phyloP scores from a whole-genome alignment of 2,113 vertebrate genomes.

The Neogobius melanostomus region DNA sequence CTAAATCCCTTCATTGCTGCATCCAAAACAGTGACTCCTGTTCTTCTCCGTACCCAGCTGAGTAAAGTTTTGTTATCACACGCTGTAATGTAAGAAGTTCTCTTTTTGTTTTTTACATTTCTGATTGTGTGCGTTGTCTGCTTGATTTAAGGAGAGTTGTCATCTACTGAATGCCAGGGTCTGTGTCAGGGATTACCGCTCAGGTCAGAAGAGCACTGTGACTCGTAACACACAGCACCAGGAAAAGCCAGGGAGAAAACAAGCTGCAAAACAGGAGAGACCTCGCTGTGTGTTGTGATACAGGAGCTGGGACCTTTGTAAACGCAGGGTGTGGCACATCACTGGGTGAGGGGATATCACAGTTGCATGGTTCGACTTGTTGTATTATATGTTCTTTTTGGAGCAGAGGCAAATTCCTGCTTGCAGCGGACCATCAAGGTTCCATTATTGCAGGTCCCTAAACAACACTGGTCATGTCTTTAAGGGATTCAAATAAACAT shows the following conservation, averaged over 20 bases:
- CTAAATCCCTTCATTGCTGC: constrained; percentile 29
- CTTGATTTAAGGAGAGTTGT: constrained; percentile 26
- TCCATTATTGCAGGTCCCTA: constrained; percentile 20
- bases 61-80: constrained; percentile 21
- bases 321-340: constrained; percentile 60
- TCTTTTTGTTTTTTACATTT: background rate
- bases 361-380: constrained; percentile 25
- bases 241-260: constrained; percentile 30
- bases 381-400: constrained; percentile 23
- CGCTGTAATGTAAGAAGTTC: no score
- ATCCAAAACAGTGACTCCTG: constrained; percentile 39
- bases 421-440: constrained; percentile 65
- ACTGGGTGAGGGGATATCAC: constrained; percentile 48
- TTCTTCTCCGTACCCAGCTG: constrained; percentile 43
- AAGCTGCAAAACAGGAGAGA: constrained; percentile 57
- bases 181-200: constrained; percentile 65
- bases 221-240: constrained; percentile 30
- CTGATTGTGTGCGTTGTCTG: background rate
- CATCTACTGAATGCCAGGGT: constrained; percentile 58
- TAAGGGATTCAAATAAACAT: background rate
- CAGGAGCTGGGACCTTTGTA: constrained; percentile 40
- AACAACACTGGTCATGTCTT: constrained; percentile 5
- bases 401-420: constrained; percentile 37
- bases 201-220: constrained; percentile 52
- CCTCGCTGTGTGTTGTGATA: constrained; percentile 53